Percentiles rank a stretch among this genome's conserved stretches.
These are phyloP conservation scores for Serripes groenlandicus DNA, from an alignment of 2,888 invertebrate species.

Conservation along the genomic window DNA sequence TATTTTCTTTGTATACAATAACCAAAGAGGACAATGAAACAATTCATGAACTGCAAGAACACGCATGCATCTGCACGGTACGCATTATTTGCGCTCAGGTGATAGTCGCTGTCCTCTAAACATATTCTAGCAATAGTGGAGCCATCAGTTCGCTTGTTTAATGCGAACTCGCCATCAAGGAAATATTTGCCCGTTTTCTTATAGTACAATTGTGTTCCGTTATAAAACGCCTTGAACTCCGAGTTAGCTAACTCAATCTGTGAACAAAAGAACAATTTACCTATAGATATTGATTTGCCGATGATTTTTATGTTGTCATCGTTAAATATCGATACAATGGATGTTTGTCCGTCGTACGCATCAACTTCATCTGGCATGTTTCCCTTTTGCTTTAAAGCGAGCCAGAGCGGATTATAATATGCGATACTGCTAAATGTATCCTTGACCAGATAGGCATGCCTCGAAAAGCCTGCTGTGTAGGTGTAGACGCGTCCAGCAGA, in stretches of 20 bases:
- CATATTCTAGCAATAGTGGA: not conserved
- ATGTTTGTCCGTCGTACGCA: not conserved
- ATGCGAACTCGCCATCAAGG: constrained; percentile 2
- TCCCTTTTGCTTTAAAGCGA: not conserved
- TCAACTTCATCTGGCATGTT: not conserved
- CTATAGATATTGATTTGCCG: not conserved
- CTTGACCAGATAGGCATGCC: not conserved
- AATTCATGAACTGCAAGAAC: too few relatives aligned
- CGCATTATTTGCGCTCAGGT: too few relatives aligned
- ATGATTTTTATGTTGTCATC: not conserved
- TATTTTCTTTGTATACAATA: too few relatives aligned
- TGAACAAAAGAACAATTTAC: constrained; percentile 12
- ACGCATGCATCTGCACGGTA: too few relatives aligned
- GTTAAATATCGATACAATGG: not conserved
- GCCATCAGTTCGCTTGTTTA: not conserved
- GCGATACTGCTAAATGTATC: not conserved
- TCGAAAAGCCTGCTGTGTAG: not conserved
- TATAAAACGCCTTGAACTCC: constrained; percentile 6
- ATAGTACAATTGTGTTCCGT: not conserved
- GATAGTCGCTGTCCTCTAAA: constrained; percentile 9
- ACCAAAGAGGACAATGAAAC: too few relatives aligned
- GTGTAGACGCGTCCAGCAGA: not conserved
- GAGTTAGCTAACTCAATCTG: not conserved
- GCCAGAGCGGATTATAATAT: not conserved
- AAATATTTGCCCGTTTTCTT: not conserved